Conservation (phyloP, 2,113 vertebrate species). For the Oryctolagus cuniculus region DNA sequence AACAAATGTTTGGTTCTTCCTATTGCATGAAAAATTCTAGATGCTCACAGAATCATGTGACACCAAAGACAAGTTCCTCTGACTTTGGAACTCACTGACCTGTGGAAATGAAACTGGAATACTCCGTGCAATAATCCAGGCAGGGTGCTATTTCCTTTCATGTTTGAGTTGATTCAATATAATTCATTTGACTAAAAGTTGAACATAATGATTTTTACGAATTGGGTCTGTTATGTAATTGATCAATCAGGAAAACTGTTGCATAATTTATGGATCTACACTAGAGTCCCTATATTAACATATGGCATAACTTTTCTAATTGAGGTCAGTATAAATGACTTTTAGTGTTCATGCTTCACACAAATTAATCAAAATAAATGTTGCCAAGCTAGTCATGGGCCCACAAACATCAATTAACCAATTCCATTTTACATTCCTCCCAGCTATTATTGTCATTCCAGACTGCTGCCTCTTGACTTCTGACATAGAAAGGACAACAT, state of each 20-base stretch:
- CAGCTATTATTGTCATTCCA: conserved; percentile 38
- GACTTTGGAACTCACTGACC: conserved; percentile 57
- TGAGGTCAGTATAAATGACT: conserved; percentile 43
- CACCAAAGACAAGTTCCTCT: conserved; percentile 43
- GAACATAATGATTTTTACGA: conserved; percentile 50
- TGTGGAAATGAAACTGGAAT: conserved; percentile 40
- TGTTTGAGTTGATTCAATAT: not conserved
- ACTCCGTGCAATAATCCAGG: not conserved
- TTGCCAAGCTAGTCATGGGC: not conserved
- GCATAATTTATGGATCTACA: conserved; percentile 7
- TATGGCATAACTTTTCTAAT: not conserved
- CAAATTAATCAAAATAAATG: conserved; percentile 61
- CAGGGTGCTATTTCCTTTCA: not conserved
- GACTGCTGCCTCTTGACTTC: not conserved
- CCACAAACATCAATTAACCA: conserved; percentile 65
- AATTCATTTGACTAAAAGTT: conserved; percentile 18
- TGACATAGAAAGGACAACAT: conserved; percentile 70
- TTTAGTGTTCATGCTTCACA: conserved; percentile 44
- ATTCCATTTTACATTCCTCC: conserved; percentile 67
- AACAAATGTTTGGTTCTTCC: not conserved
- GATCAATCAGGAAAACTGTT: conserved; percentile 12
- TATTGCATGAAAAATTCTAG: not conserved
- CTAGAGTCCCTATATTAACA: not conserved
- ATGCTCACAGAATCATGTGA: not conserved
- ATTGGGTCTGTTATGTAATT: conserved; percentile 47